These are phyloP conservation scores for Coptodon rendalli DNA, from an alignment of 2,113 vertebrate species.

Conservation along the genomic window DNA sequence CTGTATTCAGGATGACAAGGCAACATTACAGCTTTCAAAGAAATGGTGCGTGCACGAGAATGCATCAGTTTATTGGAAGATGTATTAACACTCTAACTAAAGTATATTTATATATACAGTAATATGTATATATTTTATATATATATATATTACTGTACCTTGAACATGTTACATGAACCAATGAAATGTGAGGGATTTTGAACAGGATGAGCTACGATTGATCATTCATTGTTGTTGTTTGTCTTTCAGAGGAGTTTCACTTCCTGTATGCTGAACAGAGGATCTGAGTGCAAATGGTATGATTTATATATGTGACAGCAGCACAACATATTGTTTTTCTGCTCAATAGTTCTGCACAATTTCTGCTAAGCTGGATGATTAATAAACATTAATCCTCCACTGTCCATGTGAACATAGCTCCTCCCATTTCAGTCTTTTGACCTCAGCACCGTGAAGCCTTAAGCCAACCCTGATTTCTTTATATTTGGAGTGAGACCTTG, in stretches of 20 bases:
- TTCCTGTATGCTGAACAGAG: slow-evolving; percentile 2
- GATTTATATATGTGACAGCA: neutral
- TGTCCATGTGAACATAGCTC: rapidly evolving
- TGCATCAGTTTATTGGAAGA: neutral
- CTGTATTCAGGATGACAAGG: neutral
- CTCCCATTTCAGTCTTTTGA: neutral
- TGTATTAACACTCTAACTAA: neutral
- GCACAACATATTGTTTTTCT: neutral
- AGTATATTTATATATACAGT: neutral
- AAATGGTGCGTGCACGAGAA: neutral
- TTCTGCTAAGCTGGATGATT: neutral
- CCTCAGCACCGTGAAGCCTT: too few species aligned
- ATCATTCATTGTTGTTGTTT: neutral
- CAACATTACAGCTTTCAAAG: neutral
- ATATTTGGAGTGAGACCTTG: neutral
- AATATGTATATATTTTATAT: neutral
- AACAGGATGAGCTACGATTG: neutral
- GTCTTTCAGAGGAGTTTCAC: slow-evolving; percentile 19
- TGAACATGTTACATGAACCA: neutral
- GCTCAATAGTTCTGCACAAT: rapidly evolving
- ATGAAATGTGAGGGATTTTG: neutral
- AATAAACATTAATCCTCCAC: neutral
- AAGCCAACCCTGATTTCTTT: neutral
- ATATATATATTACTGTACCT: neutral
- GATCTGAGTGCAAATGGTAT: slow-evolving; percentile 35